Evolutionary conservation across 1,140 invertebrate genomes (phyloP).

Genomic region (Oppia nitens): DNA sequence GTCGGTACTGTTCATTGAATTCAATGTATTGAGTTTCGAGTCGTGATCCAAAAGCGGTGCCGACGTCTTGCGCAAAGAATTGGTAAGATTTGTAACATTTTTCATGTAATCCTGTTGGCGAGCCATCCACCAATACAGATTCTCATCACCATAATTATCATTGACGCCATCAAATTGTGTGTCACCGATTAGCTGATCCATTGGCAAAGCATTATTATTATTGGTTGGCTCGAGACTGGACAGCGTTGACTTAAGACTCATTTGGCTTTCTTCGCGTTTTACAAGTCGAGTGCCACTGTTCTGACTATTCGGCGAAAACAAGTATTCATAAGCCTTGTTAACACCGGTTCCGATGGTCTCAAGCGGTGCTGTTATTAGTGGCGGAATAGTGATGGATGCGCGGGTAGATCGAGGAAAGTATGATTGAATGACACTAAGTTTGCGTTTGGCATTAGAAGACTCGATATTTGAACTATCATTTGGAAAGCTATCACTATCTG

Average conservation of each 20-base stretch:
- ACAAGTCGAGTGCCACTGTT: slow-evolving; percentile 25
- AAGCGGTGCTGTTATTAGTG: slow-evolving; percentile 26
- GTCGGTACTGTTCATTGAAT: background rate
- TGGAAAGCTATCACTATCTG: background rate
- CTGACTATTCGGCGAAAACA: slow-evolving; percentile 7
- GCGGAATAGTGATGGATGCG: slow-evolving; percentile 54
- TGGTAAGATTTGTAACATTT: slow-evolving; percentile 14
- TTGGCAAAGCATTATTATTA: slow-evolving; percentile 11
- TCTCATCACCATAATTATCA: slow-evolving; percentile 38
- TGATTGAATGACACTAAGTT: background rate
- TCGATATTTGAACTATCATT: background rate
- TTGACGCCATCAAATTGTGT: slow-evolving; percentile 19
- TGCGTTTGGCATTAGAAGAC: background rate
- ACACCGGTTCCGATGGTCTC: slow-evolving; percentile 18
- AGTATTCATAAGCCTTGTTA: slow-evolving; percentile 7
- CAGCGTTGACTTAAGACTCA: slow-evolving; percentile 39
- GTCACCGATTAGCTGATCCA: background rate
- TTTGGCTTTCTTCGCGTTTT: slow-evolving; percentile 47
- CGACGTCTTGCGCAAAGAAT: background rate
- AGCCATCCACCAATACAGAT: slow-evolving; percentile 87
- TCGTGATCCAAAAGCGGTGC: background rate
- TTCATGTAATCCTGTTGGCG: slow-evolving; percentile 54
- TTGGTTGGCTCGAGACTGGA: slow-evolving; percentile 27
- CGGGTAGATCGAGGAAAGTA: slow-evolving; percentile 36
- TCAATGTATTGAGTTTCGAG: background rate